phyloP scores from a whole-genome alignment of 2,888 invertebrate species.

The Bellardia pandia region DNA sequence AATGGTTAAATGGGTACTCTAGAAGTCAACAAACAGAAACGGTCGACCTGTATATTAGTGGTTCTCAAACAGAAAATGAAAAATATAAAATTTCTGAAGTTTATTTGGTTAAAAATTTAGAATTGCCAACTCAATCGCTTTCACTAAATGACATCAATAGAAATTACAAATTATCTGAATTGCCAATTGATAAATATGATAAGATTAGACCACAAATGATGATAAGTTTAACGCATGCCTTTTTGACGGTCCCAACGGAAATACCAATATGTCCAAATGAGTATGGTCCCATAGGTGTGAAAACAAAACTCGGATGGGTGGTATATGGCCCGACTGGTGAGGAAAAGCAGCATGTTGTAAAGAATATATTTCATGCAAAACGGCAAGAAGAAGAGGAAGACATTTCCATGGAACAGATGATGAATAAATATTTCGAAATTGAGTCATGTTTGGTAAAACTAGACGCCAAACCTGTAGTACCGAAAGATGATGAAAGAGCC shows the following conservation, averaged over 20 bases:
- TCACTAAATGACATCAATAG: no score
- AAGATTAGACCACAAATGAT: conserved; percentile 58
- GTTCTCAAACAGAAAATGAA: background rate
- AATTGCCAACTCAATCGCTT: no score
- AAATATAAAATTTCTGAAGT: background rate
- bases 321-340: conserved; percentile 44
- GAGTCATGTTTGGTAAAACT: background rate
- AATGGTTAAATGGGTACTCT: conserved; percentile 47
- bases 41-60: conserved; percentile 12
- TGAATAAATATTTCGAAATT: conserved; percentile 10
- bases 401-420: background rate
- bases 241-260: conserved; percentile 41
- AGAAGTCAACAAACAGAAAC: conserved; percentile 33
- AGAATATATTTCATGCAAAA: background rate
- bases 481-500: background rate
- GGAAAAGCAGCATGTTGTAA: background rate
- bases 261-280: background rate
- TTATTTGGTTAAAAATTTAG: no score
- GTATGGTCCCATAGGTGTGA: background rate
- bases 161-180: no score
- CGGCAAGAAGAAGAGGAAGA: background rate
- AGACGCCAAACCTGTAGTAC: no score
- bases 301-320: conserved; percentile 43
- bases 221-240: conserved; percentile 56
- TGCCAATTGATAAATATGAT: background rate